Conservation (phyloP, 2,888 invertebrate species). For the Clusia tigrina region DNA sequence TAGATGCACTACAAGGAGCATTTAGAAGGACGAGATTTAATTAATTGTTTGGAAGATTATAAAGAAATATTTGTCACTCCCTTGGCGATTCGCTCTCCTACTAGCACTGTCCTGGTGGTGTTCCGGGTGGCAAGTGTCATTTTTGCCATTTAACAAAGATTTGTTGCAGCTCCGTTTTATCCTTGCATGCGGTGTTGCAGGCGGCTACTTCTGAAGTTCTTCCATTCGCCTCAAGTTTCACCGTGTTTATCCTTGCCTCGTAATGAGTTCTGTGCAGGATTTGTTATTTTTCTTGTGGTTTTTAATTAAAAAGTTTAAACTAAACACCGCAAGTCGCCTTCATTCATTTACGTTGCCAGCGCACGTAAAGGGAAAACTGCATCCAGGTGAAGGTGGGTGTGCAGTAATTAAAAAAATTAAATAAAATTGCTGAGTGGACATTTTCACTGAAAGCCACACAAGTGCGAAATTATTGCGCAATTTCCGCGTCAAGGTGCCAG, state of each 20-base stretch:
- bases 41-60: not conserved
- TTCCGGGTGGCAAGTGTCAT: not conserved
- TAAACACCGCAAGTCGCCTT: not conserved
- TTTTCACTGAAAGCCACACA: not conserved
- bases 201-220: not conserved
- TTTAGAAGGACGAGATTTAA: conserved; percentile 1
- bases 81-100: not conserved
- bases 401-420: not conserved
- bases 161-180: conserved; percentile 50
- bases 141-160: conserved; percentile 53
- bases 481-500: not conserved
- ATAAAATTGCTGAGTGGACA: not conserved
- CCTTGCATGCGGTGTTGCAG: conserved; percentile 21
- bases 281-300: conserved; percentile 21
- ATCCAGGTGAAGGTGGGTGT: too few species aligned
- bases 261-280: conserved; percentile 16
- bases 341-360: not conserved
- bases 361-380: not conserved
- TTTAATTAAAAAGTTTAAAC: conserved; percentile 28
- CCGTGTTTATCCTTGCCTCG: conserved; percentile 3
- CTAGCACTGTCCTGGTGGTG: not conserved
- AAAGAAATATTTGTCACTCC: not conserved
- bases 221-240: not conserved
- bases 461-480: conserved; percentile 3
- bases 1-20: too few species aligned